A percentile compares a stretch with the other conserved stretches of the same genome.
Conservation (phyloP, 1,140 invertebrate genomes). For the Coptotermes formosanus region DNA sequence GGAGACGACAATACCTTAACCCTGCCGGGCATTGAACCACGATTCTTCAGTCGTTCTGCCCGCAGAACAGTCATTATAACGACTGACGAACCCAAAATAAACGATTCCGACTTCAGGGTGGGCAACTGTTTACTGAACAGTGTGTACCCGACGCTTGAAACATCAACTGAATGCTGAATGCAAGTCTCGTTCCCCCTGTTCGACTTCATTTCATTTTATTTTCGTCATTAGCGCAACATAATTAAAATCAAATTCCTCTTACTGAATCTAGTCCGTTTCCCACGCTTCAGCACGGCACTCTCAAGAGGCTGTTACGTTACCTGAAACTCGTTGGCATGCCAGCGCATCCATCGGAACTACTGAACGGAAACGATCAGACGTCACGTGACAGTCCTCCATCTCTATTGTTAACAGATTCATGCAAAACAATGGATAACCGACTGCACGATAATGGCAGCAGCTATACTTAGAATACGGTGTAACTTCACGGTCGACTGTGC, state of each 20-base stretch:
- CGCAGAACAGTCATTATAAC: too few relatives aligned
- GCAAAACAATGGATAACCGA: not conserved
- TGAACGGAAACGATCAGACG: conserved; percentile 28
- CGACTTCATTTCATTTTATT: not conserved
- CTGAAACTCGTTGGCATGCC: not conserved
- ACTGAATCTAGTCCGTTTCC: not conserved
- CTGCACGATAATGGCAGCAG: not conserved
- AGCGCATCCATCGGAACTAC: not conserved
- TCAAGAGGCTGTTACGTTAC: not conserved
- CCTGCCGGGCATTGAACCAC: too few relatives aligned
- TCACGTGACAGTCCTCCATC: not conserved
- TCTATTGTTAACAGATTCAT: not conserved
- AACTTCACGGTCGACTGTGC: too few relatives aligned
- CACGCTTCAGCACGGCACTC: not conserved
- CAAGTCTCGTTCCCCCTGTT: not conserved
- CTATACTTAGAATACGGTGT: too few relatives aligned
- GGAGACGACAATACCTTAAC: too few relatives aligned
- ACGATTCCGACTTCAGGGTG: not conserved
- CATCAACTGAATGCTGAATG: not conserved
- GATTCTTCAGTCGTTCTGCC: too few relatives aligned
- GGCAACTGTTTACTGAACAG: not conserved
- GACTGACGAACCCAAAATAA: too few relatives aligned
- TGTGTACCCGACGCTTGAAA: not conserved
- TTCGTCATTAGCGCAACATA: not conserved
- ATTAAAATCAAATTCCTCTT: not conserved